Evolutionary conservation across 2,888 invertebrate species (phyloP).

Genomic region (Chesias legatella): DNA sequence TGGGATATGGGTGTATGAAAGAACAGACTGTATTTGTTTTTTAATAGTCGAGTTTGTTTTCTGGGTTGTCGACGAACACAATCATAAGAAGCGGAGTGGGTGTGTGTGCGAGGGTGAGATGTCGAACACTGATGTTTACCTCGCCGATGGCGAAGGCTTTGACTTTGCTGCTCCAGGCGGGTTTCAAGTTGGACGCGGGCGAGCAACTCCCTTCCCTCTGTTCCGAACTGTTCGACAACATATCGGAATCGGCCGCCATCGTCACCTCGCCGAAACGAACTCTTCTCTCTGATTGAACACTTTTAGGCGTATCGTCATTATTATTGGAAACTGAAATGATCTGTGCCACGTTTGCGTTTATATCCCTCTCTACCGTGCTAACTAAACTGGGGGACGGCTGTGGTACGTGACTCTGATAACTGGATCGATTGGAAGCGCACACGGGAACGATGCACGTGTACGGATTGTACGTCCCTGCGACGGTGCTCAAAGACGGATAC

Average conservation of each 20-base stretch:
- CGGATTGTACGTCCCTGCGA: constrained; percentile 72
- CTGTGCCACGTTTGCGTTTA: constrained; percentile 63
- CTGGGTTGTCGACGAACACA: constrained; percentile 76
- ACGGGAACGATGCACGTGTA: constrained; percentile 65
- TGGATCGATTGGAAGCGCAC: constrained; percentile 47
- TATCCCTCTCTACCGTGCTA: constrained; percentile 56
- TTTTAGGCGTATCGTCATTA: constrained; percentile 54
- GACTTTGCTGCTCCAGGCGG: constrained; percentile 77
- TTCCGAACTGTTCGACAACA: constrained; percentile 60
- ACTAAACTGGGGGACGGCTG: constrained; percentile 48
- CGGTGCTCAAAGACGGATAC: constrained; percentile 70
- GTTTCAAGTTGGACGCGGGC: constrained; percentile 62
- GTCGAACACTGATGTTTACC: constrained; percentile 75
- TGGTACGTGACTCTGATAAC: constrained; percentile 42
- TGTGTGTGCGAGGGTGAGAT: constrained; percentile 63
- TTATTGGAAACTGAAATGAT: constrained; percentile 43
- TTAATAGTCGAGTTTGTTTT: constrained; percentile 53
- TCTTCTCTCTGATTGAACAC: constrained; percentile 72
- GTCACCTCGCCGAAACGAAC: constrained; percentile 74
- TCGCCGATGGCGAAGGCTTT: constrained; percentile 80
- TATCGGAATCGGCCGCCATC: constrained; percentile 62
- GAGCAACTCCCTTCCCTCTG: constrained; percentile 60
- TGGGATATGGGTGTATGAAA: constrained; percentile 49
- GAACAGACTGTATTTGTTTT: constrained; percentile 51
- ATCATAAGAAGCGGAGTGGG: constrained; percentile 74